phyloP scores from a whole-genome alignment of 2,113 vertebrate genomes.

The Excalfactoria chinensis region DNA sequence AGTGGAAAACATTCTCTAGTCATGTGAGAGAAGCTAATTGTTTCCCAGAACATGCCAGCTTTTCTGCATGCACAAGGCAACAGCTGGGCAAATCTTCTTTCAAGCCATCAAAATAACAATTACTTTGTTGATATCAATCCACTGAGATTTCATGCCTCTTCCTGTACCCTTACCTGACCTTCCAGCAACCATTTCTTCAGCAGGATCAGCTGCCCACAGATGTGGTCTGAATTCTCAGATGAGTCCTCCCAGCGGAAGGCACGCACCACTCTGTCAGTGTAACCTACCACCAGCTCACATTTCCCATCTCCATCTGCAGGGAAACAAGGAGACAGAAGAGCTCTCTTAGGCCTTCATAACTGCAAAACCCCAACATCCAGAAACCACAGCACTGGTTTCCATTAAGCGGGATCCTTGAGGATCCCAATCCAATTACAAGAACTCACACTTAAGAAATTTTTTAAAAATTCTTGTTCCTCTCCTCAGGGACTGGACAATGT shows the following conservation, averaged over 20 bases:
- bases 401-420: background rate
- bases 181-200: conserved; percentile 98
- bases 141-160: background rate
- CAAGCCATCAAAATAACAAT: background rate
- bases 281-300: conserved; percentile 92
- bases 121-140: background rate
- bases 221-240: conserved; percentile 78
- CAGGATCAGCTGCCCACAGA: conserved; percentile 88
- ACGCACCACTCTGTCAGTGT: conserved; percentile 96
- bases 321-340: background rate
- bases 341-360: background rate
- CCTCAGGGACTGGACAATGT: background rate
- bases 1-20: background rate
- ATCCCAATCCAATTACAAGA: background rate
- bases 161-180: conserved; percentile 86
- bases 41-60: background rate
- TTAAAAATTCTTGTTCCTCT: background rate
- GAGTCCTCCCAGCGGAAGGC: conserved; percentile 96
- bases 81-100: background rate
- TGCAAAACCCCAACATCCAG: background rate
- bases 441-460: background rate
- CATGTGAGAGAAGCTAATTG: background rate
- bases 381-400: background rate
- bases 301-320: conserved; percentile 91
- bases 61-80: background rate